Evolutionary conservation across 2,113 vertebrate species (phyloP).

Genomic region (Callipepla squamata): DNA sequence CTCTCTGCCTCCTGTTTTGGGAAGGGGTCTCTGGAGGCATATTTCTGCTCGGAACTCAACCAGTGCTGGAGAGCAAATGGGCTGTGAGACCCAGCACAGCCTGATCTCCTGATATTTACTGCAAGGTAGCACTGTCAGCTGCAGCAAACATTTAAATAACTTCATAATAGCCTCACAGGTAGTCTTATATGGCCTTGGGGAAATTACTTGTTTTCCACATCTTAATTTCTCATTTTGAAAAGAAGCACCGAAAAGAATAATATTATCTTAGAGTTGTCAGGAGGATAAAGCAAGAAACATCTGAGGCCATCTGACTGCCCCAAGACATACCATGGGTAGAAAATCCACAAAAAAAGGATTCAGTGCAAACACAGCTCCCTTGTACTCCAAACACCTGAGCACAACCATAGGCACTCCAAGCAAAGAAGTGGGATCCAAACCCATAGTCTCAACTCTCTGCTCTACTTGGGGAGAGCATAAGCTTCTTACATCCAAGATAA

Average conservation of each 20-base stretch:
- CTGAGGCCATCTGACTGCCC: not conserved
- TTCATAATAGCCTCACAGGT: not conserved
- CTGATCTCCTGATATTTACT: conserved; percentile 14
- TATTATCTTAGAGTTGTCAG: conserved; percentile 9
- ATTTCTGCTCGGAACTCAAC: conserved; percentile 25
- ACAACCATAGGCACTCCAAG: not conserved
- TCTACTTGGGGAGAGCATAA: not conserved
- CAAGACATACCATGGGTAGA: not conserved
- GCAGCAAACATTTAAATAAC: not conserved
- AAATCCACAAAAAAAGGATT: not conserved
- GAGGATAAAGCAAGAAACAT: conserved; percentile 32
- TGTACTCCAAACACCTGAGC: not conserved
- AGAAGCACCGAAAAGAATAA: conserved; percentile 18
- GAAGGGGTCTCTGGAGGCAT: not conserved
- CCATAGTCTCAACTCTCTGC: not conserved
- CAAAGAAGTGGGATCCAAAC: not conserved
- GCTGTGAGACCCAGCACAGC: not conserved
- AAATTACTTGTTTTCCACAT: not conserved
- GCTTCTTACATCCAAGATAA: not conserved
- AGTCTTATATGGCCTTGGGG: not conserved
- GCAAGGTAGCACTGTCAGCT: not conserved
- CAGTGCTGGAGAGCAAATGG: conserved; percentile 38
- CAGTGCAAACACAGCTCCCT: not conserved
- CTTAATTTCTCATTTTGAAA: conserved; percentile 31
- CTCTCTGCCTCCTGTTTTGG: not conserved